Conservation (phyloP, 2,113 vertebrate genomes). For the Eubucco bourcierii region DNA sequence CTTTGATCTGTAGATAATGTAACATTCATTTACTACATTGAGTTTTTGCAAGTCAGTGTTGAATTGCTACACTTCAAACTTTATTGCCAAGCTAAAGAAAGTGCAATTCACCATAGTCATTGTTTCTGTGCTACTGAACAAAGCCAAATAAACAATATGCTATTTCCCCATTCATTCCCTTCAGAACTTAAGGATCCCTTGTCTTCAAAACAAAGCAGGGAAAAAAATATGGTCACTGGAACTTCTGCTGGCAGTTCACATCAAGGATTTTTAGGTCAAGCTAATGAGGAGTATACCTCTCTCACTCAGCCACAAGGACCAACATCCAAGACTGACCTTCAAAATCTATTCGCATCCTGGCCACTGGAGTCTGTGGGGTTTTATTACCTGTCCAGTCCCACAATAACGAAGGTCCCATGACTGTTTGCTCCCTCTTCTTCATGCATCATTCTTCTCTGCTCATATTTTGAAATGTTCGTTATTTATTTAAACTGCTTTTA, state of each 20-base stretch:
- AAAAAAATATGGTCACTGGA: not conserved
- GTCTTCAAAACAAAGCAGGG: not conserved
- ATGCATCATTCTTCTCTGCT: not conserved
- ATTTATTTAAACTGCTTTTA: not conserved
- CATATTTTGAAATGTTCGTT: not conserved
- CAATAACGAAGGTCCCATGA: not conserved
- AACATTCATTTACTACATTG: conserved; percentile 44
- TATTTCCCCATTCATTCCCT: not conserved
- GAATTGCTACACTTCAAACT: conserved; percentile 35
- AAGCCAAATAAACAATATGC: conserved; percentile 27
- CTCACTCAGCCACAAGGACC: not conserved
- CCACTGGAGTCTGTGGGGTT: not conserved
- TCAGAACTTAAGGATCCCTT: not conserved
- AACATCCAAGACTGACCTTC: not conserved
- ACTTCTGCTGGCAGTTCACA: not conserved
- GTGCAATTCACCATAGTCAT: conserved; percentile 24
- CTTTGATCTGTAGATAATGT: conserved; percentile 64
- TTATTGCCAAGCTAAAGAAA: conserved; percentile 54
- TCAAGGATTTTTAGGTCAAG: not conserved
- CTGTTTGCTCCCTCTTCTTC: not conserved
- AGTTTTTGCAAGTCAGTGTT: conserved; percentile 39
- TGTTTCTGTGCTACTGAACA: conserved; percentile 42
- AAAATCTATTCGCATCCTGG: not conserved
- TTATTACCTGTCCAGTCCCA: not conserved
- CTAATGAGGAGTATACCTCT: not conserved